These are phyloP conservation scores for Neofelis nebulosa DNA, from an alignment of 2,113 vertebrate species.

Conservation along the genomic window DNA sequence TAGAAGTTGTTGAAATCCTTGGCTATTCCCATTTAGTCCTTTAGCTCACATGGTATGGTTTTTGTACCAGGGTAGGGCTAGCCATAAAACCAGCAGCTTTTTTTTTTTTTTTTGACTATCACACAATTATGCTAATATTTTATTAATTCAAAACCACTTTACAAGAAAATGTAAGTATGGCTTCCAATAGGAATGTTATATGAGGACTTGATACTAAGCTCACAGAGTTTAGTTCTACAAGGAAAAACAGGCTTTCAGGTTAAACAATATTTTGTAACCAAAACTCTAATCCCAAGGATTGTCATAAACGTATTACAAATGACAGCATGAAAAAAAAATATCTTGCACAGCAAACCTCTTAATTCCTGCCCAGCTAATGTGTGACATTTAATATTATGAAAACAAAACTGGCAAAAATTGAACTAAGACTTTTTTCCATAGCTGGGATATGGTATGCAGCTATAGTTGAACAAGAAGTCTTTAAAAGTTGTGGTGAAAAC, in stretches of 20 bases:
- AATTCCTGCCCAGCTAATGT: slow-evolving; percentile 59
- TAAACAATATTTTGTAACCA: slow-evolving; percentile 88
- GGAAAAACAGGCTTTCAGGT: slow-evolving; percentile 76
- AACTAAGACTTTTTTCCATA: neutral
- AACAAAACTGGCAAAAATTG: slow-evolving; percentile 29
- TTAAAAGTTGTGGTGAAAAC: neutral
- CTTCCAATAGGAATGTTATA: slow-evolving; percentile 71
- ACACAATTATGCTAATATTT: slow-evolving; percentile 60
- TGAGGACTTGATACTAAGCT: slow-evolving; percentile 49
- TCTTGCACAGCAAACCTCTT: slow-evolving; percentile 84
- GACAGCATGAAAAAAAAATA: slow-evolving; percentile 85
- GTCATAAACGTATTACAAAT: slow-evolving; percentile 89
- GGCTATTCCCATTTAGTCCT: neutral
- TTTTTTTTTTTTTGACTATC: slow-evolving; percentile 37
- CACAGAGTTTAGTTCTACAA: slow-evolving; percentile 42
- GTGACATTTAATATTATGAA: slow-evolving; percentile 35
- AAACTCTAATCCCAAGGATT: slow-evolving; percentile 91
- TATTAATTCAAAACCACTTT: slow-evolving; percentile 58
- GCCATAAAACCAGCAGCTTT: neutral
- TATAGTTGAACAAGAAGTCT: neutral
- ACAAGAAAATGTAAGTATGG: slow-evolving; percentile 81
- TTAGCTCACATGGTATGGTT: neutral
- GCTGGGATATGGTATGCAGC: neutral
- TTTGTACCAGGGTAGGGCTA: neutral
- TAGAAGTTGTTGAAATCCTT: neutral